phyloP scores from a whole-genome alignment of 2,113 vertebrate species.

The Gymnorhina tibicen region DNA sequence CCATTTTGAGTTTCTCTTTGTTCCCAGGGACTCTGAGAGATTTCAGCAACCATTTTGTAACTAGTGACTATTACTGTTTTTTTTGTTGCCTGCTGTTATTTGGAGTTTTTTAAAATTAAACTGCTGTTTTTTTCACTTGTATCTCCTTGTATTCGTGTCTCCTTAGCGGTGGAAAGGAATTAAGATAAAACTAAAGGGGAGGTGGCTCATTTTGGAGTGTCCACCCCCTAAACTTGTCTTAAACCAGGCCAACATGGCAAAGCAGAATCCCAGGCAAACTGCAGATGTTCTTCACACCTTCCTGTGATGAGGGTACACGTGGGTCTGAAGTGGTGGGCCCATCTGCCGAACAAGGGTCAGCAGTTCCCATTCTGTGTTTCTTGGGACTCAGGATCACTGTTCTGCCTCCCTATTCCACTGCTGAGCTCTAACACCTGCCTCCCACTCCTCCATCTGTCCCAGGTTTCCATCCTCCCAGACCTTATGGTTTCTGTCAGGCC shows the following conservation, averaged over 20 bases:
- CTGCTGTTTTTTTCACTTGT: background rate
- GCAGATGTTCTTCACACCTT: background rate
- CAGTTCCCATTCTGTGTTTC: background rate
- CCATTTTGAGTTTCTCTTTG: background rate
- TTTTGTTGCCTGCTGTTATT: background rate
- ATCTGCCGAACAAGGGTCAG: background rate
- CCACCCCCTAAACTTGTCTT: background rate
- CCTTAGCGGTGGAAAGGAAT: background rate
- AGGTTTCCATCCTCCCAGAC: background rate
- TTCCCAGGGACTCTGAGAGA: background rate
- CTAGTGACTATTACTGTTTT: background rate
- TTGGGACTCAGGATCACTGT: background rate
- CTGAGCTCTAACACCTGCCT: background rate
- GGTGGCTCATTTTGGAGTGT: background rate
- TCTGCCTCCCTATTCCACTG: background rate
- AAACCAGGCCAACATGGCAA: background rate
- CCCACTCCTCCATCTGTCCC: background rate
- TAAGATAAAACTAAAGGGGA: background rate
- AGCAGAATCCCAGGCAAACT: background rate
- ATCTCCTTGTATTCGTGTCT: fast-evolving
- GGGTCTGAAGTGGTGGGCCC: background rate
- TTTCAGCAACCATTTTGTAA: background rate
- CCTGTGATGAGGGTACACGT: background rate
- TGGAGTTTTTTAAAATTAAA: background rate
- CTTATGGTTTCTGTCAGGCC: background rate